Percentiles rank a stretch among this genome's conserved stretches.
phyloP scores from a whole-genome alignment of 1,140 invertebrate species.

The Aleiodes sp. region DNA sequence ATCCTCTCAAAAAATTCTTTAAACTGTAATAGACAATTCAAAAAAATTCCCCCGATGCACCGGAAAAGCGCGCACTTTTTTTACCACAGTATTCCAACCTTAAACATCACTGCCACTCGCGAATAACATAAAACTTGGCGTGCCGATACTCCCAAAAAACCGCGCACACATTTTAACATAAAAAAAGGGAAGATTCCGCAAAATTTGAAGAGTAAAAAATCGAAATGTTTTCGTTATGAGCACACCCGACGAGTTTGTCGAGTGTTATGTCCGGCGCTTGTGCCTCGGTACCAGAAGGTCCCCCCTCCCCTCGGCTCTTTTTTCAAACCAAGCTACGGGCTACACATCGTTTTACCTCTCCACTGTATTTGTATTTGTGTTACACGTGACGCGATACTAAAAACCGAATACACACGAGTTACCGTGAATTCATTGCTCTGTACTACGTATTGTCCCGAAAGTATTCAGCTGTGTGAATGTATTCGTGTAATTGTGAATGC shows the following conservation, averaged over 20 bases:
- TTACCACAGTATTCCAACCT: too few relatives aligned
- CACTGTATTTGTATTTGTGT: conserved; percentile 8
- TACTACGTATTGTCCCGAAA: not conserved
- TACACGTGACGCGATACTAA: conserved; percentile 21
- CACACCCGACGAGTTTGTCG: conserved; percentile 25
- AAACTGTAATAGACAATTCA: too few relatives aligned
- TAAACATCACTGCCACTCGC: too few relatives aligned
- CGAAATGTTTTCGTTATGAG: not conserved
- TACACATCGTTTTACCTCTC: not conserved
- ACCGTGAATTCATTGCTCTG: not conserved
- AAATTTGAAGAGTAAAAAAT: not conserved
- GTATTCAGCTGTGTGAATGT: not conserved
- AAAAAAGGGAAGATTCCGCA: too few relatives aligned
- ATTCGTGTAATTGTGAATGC: too few relatives aligned
- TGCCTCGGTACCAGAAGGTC: conserved; percentile 2
- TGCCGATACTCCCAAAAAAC: too few relatives aligned
- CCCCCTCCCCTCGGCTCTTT: conserved; percentile 14
- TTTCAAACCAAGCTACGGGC: not conserved
- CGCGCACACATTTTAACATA: too few relatives aligned
- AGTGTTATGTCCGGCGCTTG: conserved; percentile 29
- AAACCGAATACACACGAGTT: conserved; percentile 9
- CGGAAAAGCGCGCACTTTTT: too few relatives aligned
- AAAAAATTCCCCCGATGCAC: too few relatives aligned
- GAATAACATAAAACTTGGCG: too few relatives aligned
- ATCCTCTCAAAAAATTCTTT: too few relatives aligned